Conservation (phyloP, 2,888 invertebrate species). For the Beris chalybata region DNA sequence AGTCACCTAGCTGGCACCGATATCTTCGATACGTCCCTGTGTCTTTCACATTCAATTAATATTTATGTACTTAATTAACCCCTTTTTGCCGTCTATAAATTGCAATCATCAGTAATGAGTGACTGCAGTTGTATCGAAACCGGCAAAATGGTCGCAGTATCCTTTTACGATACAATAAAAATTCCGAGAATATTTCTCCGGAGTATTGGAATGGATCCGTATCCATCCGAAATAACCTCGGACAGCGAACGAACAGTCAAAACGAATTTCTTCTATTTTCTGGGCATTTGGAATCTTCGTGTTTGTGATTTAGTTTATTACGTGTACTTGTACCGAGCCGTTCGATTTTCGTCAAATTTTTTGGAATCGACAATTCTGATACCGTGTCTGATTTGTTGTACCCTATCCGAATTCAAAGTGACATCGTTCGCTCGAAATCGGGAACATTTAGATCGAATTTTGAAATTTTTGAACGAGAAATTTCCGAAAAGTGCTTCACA, state of each 20-base stretch:
- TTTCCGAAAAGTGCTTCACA: neutral
- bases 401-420: conserved; percentile 16
- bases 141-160: too few species aligned
- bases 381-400: conserved; percentile 17
- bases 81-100: too few species aligned
- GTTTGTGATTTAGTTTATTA: conserved; percentile 6
- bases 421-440: conserved; percentile 3
- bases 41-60: too few species aligned
- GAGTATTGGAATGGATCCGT: conserved; percentile 10
- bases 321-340: conserved; percentile 11
- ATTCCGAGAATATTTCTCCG: neutral
- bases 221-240: neutral
- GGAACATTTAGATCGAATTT: neutral
- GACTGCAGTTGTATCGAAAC: too few species aligned
- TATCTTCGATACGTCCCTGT: too few species aligned
- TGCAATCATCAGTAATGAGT: too few species aligned
- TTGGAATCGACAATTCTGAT: conserved; percentile 10
- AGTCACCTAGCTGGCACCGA: too few species aligned
- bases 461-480: conserved; percentile 10
- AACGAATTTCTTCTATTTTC: conserved; percentile 7
- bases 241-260: neutral
- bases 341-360: conserved; percentile 1
- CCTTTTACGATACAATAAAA: conserved; percentile 12
- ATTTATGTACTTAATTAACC: too few species aligned
- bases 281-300: conserved; percentile 22